Evolutionary conservation across 2,113 vertebrate species (phyloP).

Genomic region (Mobula birostris): DNA sequence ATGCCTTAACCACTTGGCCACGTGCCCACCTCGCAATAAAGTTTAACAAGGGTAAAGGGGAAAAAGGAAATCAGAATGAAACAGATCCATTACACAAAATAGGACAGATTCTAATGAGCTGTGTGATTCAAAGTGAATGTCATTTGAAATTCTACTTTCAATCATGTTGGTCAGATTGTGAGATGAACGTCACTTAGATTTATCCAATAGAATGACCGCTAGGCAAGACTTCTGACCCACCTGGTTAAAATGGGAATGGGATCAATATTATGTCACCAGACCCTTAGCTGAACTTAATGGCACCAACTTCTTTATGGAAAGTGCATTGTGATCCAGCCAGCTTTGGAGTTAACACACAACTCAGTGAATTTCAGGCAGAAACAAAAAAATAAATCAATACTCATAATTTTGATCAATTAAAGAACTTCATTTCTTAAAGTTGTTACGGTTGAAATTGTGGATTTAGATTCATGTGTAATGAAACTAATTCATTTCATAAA

Average conservation of each 20-base stretch:
- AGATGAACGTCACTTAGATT: background rate
- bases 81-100: background rate
- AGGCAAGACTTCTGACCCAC: background rate
- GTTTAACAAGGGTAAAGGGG: background rate
- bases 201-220: background rate
- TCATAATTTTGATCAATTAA: background rate
- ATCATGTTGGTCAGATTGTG: background rate
- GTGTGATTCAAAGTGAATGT: background rate
- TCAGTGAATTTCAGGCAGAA: background rate
- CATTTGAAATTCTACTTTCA: background rate
- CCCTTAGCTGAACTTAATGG: background rate
- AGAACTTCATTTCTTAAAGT: background rate
- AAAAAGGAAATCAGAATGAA: background rate
- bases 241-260: background rate
- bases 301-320: background rate
- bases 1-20: no score
- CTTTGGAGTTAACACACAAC: background rate
- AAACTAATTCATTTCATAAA: background rate
- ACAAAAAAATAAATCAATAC: background rate
- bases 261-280: background rate
- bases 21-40: background rate
- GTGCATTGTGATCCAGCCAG: background rate
- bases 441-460: background rate
- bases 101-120: background rate
- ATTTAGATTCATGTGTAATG: background rate